Base-by-base conservation (phyloP, 2,888 invertebrate genomes). In the Microctonus hyperodae region DNA sequence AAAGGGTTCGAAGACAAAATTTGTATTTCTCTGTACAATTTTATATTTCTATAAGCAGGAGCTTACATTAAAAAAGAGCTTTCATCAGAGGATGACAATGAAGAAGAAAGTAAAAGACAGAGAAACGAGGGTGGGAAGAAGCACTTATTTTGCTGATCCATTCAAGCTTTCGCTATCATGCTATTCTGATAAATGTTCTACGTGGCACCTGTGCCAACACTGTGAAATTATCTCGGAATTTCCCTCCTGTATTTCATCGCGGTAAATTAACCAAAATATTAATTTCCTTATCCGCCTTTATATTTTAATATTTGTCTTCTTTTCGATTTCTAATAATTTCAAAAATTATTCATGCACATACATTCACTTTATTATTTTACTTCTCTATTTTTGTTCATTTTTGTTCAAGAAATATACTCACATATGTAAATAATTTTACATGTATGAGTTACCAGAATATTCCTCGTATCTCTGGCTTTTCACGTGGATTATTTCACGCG, bases 171-270 rank as follows among this genome's bases (percentile, higher is more conserved):
- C 71, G 68, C 75, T 78, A 78, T 81, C 76, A 73, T 75, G 70
- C 74, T 73, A 78, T 58, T 60, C 68, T 81, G 83, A 83, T 82
- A 76, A 80, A 83, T 83, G 81, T 79, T 80, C 79, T 75, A 73
- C 73, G 68, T 71, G 70, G 74, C 83, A 82, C 81, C 82, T 83
- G 82, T 79, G 78, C 75, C 79, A 73, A 70, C 75, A 76, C 74
- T 75, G 75, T 75, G 76, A 75, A 79, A 81, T 82, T 80, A 79
- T 75, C 66, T 64, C 64, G 57, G 2, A 64, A 62, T 61, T 60
- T 72, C 72, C 70, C 73, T 33, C 44, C 1, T 33, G 33, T n/a
- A 13, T 35, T 61, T 28, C 50, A 40, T 72, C 74, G 70, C 74
- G 71, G 74, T 23, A 71, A 74, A 75, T 78, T 73, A 76, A 74